Conservation (phyloP, 2,797 vertebrate species). For the Rhabdomys pumilio region DNA sequence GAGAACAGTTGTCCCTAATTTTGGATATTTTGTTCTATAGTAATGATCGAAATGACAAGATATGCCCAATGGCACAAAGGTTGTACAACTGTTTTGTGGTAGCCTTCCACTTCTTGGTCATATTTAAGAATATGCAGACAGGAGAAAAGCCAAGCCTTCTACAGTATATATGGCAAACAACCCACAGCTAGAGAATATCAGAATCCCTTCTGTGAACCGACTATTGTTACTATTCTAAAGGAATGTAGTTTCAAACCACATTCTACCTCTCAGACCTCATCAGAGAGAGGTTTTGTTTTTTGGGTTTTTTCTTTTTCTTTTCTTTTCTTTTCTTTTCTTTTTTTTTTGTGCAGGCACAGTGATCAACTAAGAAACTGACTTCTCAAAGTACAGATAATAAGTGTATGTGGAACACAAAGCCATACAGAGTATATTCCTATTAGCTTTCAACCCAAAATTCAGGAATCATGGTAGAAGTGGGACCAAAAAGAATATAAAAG, state of each 20-base stretch:
- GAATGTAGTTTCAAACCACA: neutral
- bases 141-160: neutral
- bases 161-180: neutral
- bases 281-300: too few relatives aligned
- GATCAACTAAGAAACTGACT: neutral
- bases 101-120: too few relatives aligned
- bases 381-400: neutral
- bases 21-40: neutral
- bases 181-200: neutral
- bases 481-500: neutral
- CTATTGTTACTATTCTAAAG: neutral
- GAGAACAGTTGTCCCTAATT: neutral
- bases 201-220: neutral
- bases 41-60: neutral
- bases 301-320: too few relatives aligned
- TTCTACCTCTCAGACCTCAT: neutral
- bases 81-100: neutral
- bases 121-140: neutral
- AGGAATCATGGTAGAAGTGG: too few relatives aligned
- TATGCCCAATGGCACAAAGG: neutral
- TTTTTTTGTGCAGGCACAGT: neutral
- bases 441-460: neutral
- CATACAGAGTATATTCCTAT: neutral
- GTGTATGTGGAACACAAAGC: neutral
- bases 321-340: too few relatives aligned